Conservation (phyloP, 1,140 invertebrate genomes). For the Trypoxylus dichotomus region DNA sequence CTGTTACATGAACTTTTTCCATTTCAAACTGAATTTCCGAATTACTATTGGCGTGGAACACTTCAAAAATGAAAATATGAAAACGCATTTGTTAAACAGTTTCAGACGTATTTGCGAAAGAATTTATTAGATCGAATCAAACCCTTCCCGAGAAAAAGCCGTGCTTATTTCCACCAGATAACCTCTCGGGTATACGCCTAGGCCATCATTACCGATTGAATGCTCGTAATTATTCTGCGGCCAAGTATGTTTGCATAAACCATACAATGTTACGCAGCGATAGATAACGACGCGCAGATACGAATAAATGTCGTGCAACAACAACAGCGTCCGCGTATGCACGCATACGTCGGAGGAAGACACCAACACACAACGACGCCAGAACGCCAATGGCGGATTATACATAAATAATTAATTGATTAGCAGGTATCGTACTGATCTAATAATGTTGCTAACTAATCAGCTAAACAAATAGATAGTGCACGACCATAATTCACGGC, state of each 20-base stretch:
- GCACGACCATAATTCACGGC: constrained; percentile 53
- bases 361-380: not conserved
- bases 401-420: constrained; percentile 56
- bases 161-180: no score
- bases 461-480: constrained; percentile 55
- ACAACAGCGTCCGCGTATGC: no score
- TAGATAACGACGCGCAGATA: not conserved
- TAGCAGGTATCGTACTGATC: constrained; percentile 53
- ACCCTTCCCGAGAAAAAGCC: no score
- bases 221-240: not conserved
- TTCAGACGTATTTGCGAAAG: no score
- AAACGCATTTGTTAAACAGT: no score
- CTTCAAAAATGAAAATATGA: no score
- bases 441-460: constrained; percentile 55
- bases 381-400: constrained; percentile 31
- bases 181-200: no score
- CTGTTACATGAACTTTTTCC: no score
- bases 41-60: no score
- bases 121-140: no score
- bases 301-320: not conserved
- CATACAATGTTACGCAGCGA: not conserved
- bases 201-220: not conserved
- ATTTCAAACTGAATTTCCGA: no score
- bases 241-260: not conserved
- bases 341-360: not conserved